Conservation (phyloP, 2,888 invertebrate species). For the Fissipunctia ypsillon region DNA sequence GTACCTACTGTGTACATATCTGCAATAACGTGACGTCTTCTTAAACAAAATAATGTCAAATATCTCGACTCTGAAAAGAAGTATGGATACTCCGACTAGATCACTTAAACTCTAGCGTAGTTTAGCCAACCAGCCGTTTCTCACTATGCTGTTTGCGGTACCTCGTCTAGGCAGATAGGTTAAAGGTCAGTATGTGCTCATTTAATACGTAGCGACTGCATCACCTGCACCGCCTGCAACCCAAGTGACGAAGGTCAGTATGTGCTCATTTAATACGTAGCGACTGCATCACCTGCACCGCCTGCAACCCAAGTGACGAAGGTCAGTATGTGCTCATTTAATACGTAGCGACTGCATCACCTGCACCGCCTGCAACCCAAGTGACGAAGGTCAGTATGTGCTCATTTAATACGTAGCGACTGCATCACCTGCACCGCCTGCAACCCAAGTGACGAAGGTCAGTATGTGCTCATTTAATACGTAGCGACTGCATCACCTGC, state of each 20-base stretch:
- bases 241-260: background rate
- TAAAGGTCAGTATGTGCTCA: background rate
- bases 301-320: no score
- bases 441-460: no score
- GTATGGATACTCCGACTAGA: background rate
- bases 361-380: no score
- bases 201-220: background rate
- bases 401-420: background rate
- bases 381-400: background rate
- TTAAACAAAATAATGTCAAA: background rate
- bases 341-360: background rate
- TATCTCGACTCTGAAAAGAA: background rate
- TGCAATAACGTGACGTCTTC: background rate
- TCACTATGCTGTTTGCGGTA: background rate
- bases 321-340: background rate
- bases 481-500: no score
- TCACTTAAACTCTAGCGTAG: background rate
- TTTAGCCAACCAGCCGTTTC: no score
- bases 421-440: background rate
- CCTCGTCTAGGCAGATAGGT: background rate
- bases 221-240: no score
- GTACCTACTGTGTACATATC: no score
- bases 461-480: no score
- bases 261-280: background rate
- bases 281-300: background rate